Conservation (phyloP, 2,888 invertebrate species). For the Schizaphis graminum region DNA sequence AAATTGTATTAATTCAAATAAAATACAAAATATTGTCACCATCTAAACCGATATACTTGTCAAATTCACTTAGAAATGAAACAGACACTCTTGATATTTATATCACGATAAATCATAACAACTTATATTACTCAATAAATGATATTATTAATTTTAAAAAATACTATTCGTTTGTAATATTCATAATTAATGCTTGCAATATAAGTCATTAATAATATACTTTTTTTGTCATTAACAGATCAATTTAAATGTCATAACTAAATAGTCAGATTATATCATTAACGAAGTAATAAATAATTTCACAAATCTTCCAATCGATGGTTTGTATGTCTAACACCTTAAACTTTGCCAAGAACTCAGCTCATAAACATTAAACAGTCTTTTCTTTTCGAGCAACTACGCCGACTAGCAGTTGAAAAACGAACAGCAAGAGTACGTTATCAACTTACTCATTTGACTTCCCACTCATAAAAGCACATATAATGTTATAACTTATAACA, state of each 20-base stretch:
- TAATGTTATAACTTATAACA: neutral
- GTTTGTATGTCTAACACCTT: too few relatives aligned
- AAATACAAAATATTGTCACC: neutral
- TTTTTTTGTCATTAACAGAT: too few relatives aligned
- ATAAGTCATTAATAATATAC: too few relatives aligned
- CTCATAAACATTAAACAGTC: too few relatives aligned
- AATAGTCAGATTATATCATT: too few relatives aligned
- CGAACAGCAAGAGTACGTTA: neutral
- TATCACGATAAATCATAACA: neutral
- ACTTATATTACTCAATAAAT: neutral
- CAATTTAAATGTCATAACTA: too few relatives aligned
- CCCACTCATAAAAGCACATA: neutral
- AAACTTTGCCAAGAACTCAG: too few relatives aligned
- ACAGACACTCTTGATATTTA: neutral
- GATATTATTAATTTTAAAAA: neutral
- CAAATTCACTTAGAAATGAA: neutral
- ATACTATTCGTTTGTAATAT: neutral
- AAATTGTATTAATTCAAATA: neutral
- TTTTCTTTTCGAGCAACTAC: neutral
- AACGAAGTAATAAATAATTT: too few relatives aligned
- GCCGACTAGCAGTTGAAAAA: neutral
- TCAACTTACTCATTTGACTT: neutral
- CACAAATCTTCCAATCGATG: too few relatives aligned
- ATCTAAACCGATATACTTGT: neutral
- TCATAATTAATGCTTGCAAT: neutral